A percentile compares a stretch with the other conserved stretches of the same genome.
Conservation (phyloP, 2,797 vertebrate species). For the Aplochiton taeniatus region DNA sequence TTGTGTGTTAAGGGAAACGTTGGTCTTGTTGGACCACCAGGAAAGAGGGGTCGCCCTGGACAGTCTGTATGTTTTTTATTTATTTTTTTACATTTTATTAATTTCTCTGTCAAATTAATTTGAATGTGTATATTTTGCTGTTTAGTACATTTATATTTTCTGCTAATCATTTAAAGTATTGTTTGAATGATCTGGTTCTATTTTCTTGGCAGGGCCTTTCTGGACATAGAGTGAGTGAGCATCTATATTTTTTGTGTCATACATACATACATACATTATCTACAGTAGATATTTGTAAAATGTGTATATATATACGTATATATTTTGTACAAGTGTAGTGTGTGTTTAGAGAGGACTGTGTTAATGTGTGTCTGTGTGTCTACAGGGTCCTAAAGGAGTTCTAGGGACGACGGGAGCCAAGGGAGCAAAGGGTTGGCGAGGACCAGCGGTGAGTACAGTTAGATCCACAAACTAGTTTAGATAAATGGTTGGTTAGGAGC, state of each 20-base stretch:
- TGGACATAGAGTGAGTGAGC: conserved; percentile 68
- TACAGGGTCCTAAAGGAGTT: conserved; percentile 63
- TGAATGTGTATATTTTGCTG: background rate
- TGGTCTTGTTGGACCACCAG: conserved; percentile 66
- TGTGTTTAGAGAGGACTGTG: conserved; percentile 54
- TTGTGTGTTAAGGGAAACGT: conserved; percentile 58
- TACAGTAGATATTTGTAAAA: no score
- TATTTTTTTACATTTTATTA: conserved; percentile 9
- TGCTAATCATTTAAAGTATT: background rate
- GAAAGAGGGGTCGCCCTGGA: conserved; percentile 60
- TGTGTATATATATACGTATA: no score
- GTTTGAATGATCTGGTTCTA: conserved; percentile 8
- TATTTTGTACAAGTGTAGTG: no score
- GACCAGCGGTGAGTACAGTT: conserved; percentile 65
- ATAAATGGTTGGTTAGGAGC: conserved; percentile 54
- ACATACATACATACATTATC: no score
- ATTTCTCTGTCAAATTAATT: background rate
- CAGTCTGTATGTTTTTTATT: conserved; percentile 55
- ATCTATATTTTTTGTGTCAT: background rate
- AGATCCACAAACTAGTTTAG: no score
- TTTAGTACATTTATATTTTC: background rate
- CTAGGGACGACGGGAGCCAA: conserved; percentile 48
- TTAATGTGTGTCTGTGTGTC: background rate
- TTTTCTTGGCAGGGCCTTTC: conserved; percentile 61
- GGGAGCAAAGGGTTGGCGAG: conserved; percentile 48